Evolutionary conservation across 2,888 invertebrate genomes (phyloP), one percentile per base, ranked within the genome.

Genomic region (Boloria euphrosyne): DNA sequence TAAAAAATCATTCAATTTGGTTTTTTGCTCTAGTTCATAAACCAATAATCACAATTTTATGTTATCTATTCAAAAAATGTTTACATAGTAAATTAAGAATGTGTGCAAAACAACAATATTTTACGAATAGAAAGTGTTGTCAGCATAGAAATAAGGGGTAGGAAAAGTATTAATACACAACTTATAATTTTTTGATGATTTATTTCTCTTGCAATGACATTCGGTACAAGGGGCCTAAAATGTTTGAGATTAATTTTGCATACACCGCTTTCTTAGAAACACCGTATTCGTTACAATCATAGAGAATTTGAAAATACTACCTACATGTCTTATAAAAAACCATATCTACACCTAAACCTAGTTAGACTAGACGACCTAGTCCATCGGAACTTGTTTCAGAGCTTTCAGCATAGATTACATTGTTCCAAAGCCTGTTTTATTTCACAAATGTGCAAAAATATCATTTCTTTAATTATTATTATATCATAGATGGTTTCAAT

Each of bases 271-370:
- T 76, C 76, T 82, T 83, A 84, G 78, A 84, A 78, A 80, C 75
- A 71, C 74, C 71, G 70, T 71, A 76, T 75, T 75, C 72, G 75
- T 79, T 78, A 82, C 76, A 77, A 82, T 81, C 80, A 76, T 78
- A 82, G 84, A 76, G 86, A 90, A 89, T 90, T 65, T 87, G 84
- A 89, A 87, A 87, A 89, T 83, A 82, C 89, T 90, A 90, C 79
- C 90, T 90, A 90, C 89, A 81, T 76, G 76, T 83, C 82, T 89
- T 89, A 88, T 87, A 89, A 75, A 87, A 89, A 89, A 88, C 80
- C 82, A 85, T 90, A 90, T 89, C 89, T 90, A 90, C 89, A 90
- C 84, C 81, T 88, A 86, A 81, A 73, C 79, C 83, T 86, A 86
- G 76, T 75, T 71, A 75, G 74, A 76, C 74, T 75, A 75, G 76